Evolutionary conservation across 1,140 invertebrate genomes (phyloP), one percentile per base, ranked within the genome.

Genomic region (Mylabris phalerata): DNA sequence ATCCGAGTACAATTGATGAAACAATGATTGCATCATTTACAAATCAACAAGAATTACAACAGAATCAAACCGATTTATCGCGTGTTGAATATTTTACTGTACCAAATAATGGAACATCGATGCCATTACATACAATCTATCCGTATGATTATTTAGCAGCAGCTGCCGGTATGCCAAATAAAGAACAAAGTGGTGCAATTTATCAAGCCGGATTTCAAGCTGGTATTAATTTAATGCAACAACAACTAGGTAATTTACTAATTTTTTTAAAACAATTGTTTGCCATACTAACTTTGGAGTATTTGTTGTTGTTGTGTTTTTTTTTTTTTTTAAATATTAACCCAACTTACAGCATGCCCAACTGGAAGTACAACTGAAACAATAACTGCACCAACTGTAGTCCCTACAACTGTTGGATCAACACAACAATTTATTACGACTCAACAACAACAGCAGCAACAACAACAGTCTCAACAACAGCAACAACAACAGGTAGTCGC

Each of bases 1-100:
- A 71, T 62, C 63, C 70, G 0, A 64, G 63, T 55, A 61, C 66
- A 38, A 58, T 74, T 27, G 72, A 73, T 38, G 72, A 73, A 41
- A 65, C 66, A 5, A 68, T 73, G 70, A 67, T 73, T 19, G 69
- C 70, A 6, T 66, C 71, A 7, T 56, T 73, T 45, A 61, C 68
- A 4, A 64, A 56, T n/a, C 67, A 70, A 49, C 67, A 68, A 43
- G 64, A 70, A 38, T 50, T 63, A 24, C 50, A 43, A 55, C 19
- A 19, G 19, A 57, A 46, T 40, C 57, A 46, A 60, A 67, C 45
- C 50, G 67, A 64, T 61, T 62, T 71, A 32, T 67, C 69, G 2
- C 62, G 71, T 54, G 67, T 73, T 19, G 79, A 81, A 63, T 81
- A 79, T 64, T 81, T 82, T 60, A 74, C 78, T 10, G 75, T 78